Base-by-base conservation (phyloP, 2,888 invertebrate genomes). In the Dusona sp. region DNA sequence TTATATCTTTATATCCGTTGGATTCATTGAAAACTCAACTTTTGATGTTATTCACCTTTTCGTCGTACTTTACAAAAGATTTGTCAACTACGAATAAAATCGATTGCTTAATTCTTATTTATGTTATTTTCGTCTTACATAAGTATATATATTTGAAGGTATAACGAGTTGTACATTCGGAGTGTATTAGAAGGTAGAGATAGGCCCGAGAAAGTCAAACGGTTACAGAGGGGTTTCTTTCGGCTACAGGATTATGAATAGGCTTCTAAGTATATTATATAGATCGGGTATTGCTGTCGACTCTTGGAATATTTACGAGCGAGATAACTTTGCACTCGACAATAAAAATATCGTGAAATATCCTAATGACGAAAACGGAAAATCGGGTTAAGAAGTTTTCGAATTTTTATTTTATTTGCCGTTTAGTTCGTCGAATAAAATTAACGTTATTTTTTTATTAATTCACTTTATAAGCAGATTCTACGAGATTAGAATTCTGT, bases 231-330 rank as follows among this genome's bases (percentile, higher is more conserved):
- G 92, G 92, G 92, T 92, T 92, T 89, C 48, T 93, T 65, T 54
- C 90, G 90, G 90, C 90, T 91, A 90, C 85, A 89, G 91, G 92
- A 92, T 93, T 91, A 92, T 89, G 78, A 90, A 83, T 88, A 90
- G 92, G 92, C 92, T 92, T 93, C 92, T 91, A 92, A 92, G 92
- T 91, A 33, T 64, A 22, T 54, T 64, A 61, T 25, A 74, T 33
- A 75, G 36, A 73, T 73, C 73, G 73, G 22, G 54, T 54, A 33
- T 54, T 29, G 45, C 48, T 45, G 45, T 70, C 13, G 45, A 48
- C 29, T 70, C 48, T 13, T 68, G 19, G 45, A 16, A 48, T 29
- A 70, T 70, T 29, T 48, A 29, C 57, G 25, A 29, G 48, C 8
- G 19, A 29, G 48, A 70, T 70, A 70, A 25, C 29, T 29, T 29